Evolutionary conservation across 2,888 invertebrate genomes (phyloP), one percentile per base, ranked within the genome.

Genomic region (Dasysyrphus albostriatus): DNA sequence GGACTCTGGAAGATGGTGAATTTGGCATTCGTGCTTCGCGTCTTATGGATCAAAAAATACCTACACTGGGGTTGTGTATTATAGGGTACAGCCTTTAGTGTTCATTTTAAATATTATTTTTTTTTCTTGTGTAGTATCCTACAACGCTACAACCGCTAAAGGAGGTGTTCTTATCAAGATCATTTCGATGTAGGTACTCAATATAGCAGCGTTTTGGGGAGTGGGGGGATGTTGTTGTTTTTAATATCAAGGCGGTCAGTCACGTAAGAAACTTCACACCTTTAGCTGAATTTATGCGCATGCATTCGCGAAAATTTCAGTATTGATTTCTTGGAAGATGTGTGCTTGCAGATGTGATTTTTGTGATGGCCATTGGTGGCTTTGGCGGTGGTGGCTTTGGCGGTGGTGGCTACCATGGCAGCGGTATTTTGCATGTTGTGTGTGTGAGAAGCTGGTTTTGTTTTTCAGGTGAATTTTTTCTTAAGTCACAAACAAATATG

Each of bases 231-330:
- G n/a, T n/a, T n/a, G n/a, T n/a, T n/a, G n/a, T 56, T 84, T 59
- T 54, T 80, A 72, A 75, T 73, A 80, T 51, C 56, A 85, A 82
- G 85, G 85, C 77, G 87, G 78, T 72, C 78, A 75, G 75, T 78
- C 87, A 87, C 87, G 87, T 83, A 83, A 67, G 67, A 75, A 70
- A 83, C 75, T 87, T 87, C 87, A 87, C 87, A 87, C 87, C 87
- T 87, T 87, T 78, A 65, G 34, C 47, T 24, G 44, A 83, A 83
- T 87, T 83, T 79, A 87, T 87, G 77, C 54, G 37, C 78, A 58
- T 59, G 83, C 75, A 75, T 63, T 70, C 73, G 61, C 47, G 63
- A 39, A 72, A 82, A 63, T 87, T 87, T 83, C 54, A 83, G 83
- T 85, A 83, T 87, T 87, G 83, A 87, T 87, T 87, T 87, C 87